Evolutionary conservation across 2,797 vertebrate species (phyloP), one percentile per base, ranked within the genome.

Genomic region (Pseudotriccus pelzelni): DNA sequence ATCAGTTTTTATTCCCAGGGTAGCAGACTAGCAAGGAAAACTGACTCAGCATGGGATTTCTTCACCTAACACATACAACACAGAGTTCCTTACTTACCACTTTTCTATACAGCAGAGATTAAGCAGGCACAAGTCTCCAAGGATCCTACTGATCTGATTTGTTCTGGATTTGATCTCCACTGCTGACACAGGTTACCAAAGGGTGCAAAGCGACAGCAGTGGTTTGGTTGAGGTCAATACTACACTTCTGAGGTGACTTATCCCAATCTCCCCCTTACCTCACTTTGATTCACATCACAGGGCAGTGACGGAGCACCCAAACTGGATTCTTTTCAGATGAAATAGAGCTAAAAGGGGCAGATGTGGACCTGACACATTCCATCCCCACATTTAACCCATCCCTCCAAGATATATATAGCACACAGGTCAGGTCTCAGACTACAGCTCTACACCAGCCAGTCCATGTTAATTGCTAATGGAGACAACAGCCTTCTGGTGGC

Each of bases 151-250:
- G 30, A 53, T 36, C 58, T 11, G 37, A 24, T 4, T 36, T 60
- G 32, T 50, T 83, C 62, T 43, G 56, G 60, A 63, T 87, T 73
- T 72, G 32, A 41, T 34, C 41, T 80, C 64, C 64, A 21, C 39
- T 30, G 37, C 27, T 53, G 36, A 14, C 56, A 39, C 20, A 77
- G 60, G 23, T 14, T 10, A 3, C 3, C 1, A 2, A 75, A 60
- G 34, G 23, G 23, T 0, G 2, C 24, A 8, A 34, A 46, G 60
- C 0, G 0, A 58, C 7, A 58, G 58, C 27, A 60, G 41, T 4
- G 62, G 12, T 9, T 92, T 2, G 4, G 53, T 7, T 91, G 49
- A 60, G 67, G 41, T 80, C 75, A 75, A 37, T 34, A 60, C 0
- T 19, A 58, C 34, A 58, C 22, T 84, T 75, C 25, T 17, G 30